Evolutionary conservation across 2,888 invertebrate genomes (phyloP).

Genomic region (Hypena proboscidalis): DNA sequence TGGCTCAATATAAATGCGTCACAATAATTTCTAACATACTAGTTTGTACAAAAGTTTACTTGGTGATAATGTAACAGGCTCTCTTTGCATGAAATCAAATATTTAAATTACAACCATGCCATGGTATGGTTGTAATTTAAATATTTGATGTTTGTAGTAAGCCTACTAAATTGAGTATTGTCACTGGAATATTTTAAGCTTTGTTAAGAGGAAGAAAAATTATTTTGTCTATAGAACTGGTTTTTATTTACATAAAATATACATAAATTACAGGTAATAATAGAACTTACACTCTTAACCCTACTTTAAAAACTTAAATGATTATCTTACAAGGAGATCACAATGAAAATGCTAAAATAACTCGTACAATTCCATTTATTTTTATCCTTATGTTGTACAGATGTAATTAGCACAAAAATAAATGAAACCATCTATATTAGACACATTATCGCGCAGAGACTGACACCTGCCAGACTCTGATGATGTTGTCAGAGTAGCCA

Average conservation of each 20-base stretch:
- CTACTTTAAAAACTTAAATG: constrained; percentile 31
- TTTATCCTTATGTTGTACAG: constrained; percentile 59
- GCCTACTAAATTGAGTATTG: too few species aligned
- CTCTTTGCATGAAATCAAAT: too few species aligned
- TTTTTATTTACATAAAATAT: constrained; percentile 70
- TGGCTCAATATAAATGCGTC: too few species aligned
- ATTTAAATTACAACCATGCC: too few species aligned
- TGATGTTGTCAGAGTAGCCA: constrained; percentile 99
- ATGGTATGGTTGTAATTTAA: too few species aligned
- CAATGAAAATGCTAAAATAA: constrained; percentile 68
- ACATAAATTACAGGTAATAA: constrained; percentile 46
- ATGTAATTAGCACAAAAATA: constrained; percentile 73
- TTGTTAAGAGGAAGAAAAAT: constrained; percentile 42
- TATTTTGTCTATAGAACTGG: constrained; percentile 38
- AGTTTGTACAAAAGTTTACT: too few species aligned
- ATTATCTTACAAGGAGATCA: constrained; percentile 68
- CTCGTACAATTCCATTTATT: constrained; percentile 80
- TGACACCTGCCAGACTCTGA: constrained; percentile 99
- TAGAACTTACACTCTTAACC: constrained; percentile 36
- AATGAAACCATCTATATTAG: constrained; percentile 70
- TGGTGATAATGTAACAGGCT: too few species aligned
- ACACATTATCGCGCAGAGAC: constrained; percentile 89
- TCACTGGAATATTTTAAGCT: too few species aligned
- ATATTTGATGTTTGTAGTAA: too few species aligned
- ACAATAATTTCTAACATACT: too few species aligned